Base-by-base conservation (phyloP, 30 jellyfish, hydroid and myxozoan species). In the Aurelia aurita region DNA sequence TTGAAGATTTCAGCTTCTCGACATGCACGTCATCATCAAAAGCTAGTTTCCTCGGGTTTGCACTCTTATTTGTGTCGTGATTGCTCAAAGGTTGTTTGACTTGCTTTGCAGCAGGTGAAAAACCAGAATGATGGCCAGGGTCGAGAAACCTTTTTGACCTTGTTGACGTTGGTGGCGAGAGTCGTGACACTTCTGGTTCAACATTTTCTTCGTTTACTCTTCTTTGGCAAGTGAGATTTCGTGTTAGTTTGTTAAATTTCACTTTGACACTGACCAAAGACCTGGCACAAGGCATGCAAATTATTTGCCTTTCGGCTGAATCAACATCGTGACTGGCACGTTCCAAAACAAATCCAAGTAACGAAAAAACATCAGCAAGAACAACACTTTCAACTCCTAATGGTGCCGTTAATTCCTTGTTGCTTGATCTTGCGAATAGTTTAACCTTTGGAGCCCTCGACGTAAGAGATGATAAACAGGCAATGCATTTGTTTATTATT, bases 391-490 rank as follows among this genome's bases (percentile, higher is more conserved):
- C 59, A 47, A 47, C 59, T 47, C 59, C 59, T 47, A 8, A 47
- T 47, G 59, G 59, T 47, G 59, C 59, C 59, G 59, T 47, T 47
- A 47, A 47, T 47, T 47, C 59, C 59, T 47, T 47, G 16, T 47
- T 47, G 59, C 59, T 47, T 47, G 59, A 47, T 47, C 59, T 47
- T 47, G 59, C 59, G 16, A 47, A 47, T 10, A 47, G 10, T 8
- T 47, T 47, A 47, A 47, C 59, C 59, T 47, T 47, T 47, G 59
- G 59, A 47, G 59, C 59, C 59, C 59, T 47, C 16, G 59, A 47
- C 59, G 59, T 16, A 16, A 47, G 10, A 47, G 16, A 47, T 47
- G 59, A 47, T 47, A 47, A 47, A 47, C 59, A 47, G 59, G 59
- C 59, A 47, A 16, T 47, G 16, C 59, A 47, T 47, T n/a, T n/a